Conservation (phyloP, 92 coral and sea anemone genomes). For the Phenganax subtilis region DNA sequence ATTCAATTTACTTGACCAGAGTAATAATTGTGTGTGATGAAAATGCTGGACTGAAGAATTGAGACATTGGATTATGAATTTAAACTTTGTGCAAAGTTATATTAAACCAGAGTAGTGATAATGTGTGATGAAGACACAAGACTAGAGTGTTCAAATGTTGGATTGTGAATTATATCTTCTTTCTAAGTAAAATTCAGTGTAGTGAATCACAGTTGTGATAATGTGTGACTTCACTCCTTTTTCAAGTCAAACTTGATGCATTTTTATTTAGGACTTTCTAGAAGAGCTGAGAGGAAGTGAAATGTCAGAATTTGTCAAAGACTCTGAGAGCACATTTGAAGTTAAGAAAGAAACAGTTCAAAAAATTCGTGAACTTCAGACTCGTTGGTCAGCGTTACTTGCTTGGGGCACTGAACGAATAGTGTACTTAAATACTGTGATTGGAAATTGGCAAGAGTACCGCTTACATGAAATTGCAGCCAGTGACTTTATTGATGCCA, state of each 20-base stretch:
- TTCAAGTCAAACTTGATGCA: background rate
- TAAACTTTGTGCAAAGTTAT: too few relatives aligned
- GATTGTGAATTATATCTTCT: too few relatives aligned
- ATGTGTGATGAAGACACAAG: too few relatives aligned
- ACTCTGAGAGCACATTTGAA: background rate
- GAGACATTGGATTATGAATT: too few relatives aligned
- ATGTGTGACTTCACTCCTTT: too few relatives aligned
- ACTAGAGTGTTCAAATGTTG: too few relatives aligned
- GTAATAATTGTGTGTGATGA: too few relatives aligned
- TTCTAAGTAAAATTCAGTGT: too few relatives aligned
- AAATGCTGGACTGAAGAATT: too few relatives aligned
- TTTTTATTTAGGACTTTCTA: slow-evolving; percentile 26
- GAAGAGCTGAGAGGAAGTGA: slow-evolving; percentile 14
- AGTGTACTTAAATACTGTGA: slow-evolving; percentile 19
- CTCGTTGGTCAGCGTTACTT: slow-evolving; percentile 24
- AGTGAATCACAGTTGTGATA: too few relatives aligned
- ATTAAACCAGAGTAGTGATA: too few relatives aligned
- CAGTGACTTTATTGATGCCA: slow-evolving; percentile 6
- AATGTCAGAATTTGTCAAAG: slow-evolving; percentile 30
- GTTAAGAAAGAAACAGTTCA: background rate
- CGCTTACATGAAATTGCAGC: slow-evolving; percentile 1
- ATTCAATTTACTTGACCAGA: too few relatives aligned
- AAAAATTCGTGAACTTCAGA: slow-evolving; percentile 17
- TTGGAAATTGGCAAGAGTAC: slow-evolving; percentile 26
- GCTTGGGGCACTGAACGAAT: slow-evolving; percentile 19